Percentiles rank a stretch among this genome's conserved stretches.
phyloP scores from a whole-genome alignment of 2,797 vertebrate species.

The Eidolon dupreanum region DNA sequence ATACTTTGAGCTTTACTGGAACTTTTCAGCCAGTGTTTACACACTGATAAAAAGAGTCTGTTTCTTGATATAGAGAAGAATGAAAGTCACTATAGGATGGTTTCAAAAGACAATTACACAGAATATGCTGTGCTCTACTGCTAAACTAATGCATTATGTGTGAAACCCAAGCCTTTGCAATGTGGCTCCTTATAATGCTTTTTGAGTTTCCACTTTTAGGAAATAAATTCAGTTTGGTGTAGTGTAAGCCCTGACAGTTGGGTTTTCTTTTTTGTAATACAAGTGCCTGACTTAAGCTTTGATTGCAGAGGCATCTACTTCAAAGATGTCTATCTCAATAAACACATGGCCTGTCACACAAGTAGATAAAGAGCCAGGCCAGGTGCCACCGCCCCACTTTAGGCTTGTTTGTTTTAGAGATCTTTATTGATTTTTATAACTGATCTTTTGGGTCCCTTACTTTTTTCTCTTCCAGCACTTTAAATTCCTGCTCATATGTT shows the following conservation, averaged over 20 bases:
- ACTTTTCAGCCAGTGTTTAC: neutral
- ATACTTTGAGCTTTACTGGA: neutral
- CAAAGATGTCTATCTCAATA: neutral
- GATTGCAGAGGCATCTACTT: neutral
- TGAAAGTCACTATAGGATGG: neutral
- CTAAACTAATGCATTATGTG: neutral
- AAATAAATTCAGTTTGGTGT: constrained; percentile 12
- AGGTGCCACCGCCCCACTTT: neutral
- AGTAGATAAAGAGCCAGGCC: neutral
- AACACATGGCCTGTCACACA: neutral
- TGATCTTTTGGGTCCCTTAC: neutral
- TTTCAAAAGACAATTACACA: constrained; percentile 29
- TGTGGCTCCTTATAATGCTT: neutral
- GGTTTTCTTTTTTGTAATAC: neutral
- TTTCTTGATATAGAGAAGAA: constrained; percentile 38
- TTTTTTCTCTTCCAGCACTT: neutral
- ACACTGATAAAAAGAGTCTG: neutral
- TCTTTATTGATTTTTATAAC: neutral
- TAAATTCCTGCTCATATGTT: neutral
- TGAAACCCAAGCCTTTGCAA: neutral
- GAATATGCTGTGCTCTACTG: neutral
- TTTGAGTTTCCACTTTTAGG: neutral
- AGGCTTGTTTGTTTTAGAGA: neutral
- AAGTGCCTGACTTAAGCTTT: neutral
- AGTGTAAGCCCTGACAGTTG: neutral